Evolutionary conservation across 2,888 invertebrate genomes (phyloP).

Genomic region (Aphodius granarius): DNA sequence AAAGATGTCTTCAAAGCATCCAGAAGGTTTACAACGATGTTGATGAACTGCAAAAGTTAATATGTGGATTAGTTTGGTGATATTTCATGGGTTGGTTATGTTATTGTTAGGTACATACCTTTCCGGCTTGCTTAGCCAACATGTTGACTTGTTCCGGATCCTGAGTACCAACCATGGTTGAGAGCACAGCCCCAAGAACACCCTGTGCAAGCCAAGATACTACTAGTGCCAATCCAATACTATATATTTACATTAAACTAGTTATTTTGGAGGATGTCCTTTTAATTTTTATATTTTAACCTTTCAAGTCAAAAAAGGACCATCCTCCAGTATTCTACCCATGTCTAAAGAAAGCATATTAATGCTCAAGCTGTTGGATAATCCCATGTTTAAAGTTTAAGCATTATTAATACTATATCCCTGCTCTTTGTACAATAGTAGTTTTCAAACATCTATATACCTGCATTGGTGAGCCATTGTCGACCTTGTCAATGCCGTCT

Average conservation of each 20-base stretch:
- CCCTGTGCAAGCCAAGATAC: constrained; percentile 70
- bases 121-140: constrained; percentile 94
- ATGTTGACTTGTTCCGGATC: constrained; percentile 90
- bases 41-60: constrained; percentile 72
- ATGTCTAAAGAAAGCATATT: background rate
- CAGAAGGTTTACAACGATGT: constrained; percentile 86
- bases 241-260: constrained; percentile 37
- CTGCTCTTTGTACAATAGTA: constrained; percentile 1
- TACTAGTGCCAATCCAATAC: constrained; percentile 46
- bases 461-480: constrained; percentile 89
- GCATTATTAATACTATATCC: background rate
- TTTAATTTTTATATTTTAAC: background rate
- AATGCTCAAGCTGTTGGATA: background rate
- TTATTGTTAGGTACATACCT: constrained; percentile 68
- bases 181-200: constrained; percentile 89
- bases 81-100: background rate
- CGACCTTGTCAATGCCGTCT: constrained; percentile 89
- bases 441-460: constrained; percentile 54
- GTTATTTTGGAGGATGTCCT: background rate
- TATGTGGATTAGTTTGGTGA: background rate
- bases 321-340: background rate
- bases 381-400: background rate
- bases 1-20: constrained; percentile 92
- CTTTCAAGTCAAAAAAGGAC: background rate
- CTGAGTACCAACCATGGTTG: constrained; percentile 87